Base-by-base conservation (phyloP, 2,797 vertebrate genomes). In the Acanthurus lineatus region DNA sequence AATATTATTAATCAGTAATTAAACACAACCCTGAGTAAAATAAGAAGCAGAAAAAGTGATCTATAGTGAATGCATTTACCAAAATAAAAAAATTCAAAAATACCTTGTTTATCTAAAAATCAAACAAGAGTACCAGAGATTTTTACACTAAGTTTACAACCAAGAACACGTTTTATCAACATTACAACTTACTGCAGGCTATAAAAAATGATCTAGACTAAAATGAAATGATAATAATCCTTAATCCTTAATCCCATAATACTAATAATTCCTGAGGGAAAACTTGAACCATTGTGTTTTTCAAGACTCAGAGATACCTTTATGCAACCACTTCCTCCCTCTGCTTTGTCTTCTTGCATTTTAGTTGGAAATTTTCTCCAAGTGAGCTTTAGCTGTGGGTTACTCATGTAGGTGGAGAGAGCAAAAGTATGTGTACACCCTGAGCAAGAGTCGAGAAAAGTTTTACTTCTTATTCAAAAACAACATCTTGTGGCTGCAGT, bases 401-500 rank as follows among this genome's bases (percentile, higher is more conserved):
- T 38, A 28, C 19, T 40, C 0, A 3, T 68, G 65, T 85, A 44
- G 81, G 79, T 25, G 69, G 69, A 71, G 6, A 6, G 40, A 38
- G 61, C 54, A 22, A 12, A 35, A 63, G 48, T 8, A 49, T 65
- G 19, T n/a, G 10, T 38, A 66, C 45, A 11, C 7, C 15, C 11
- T 25, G 8, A 25, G 38, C 12, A 49, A 51, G 3, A 79, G 62
- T 38, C 75, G 64, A 61, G 42, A 73, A 80, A 76, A 59, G 54
- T 77, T 76, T 60, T 51, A 16, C 28, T 57, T 38, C 28, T 66
- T 9, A 53, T 25, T 65, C 28, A 32, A 32, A 60, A 66, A 63
- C 58, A 58, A 49, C 5, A 60, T 64, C n/a, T 61, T 51, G 3
- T 32, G 28, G 54, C 53, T 19, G 52, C 8, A 22, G 64, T 35